phyloP scores from a whole-genome alignment of 2,113 vertebrate genomes.

The Centropristis striata region DNA sequence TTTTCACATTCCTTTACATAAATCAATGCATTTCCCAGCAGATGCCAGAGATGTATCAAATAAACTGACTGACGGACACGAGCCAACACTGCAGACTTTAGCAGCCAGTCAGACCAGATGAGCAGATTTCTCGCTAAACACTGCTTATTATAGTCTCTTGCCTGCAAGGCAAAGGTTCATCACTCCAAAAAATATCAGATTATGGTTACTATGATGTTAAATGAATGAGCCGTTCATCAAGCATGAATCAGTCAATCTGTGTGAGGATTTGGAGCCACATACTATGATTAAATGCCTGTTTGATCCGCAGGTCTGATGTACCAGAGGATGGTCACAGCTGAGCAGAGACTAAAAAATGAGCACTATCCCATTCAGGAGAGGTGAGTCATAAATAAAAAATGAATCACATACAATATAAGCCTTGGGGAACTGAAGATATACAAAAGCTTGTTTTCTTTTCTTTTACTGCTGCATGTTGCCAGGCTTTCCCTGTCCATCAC shows the following conservation, averaged over 20 bases:
- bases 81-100: not conserved
- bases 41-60: not conserved
- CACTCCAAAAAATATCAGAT: not conserved
- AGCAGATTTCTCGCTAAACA: not conserved
- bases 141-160: no score
- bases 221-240: not conserved
- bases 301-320: constrained; percentile 87
- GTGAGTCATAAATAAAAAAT: constrained; percentile 79
- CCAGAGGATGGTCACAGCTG: constrained; percentile 90
- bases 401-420: not conserved
- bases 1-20: no score
- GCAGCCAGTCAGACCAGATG: not conserved
- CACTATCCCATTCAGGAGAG: constrained; percentile 89
- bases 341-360: constrained; percentile 89
- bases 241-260: not conserved
- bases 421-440: not conserved
- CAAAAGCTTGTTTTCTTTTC: not conserved
- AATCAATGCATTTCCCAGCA: not conserved
- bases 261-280: not conserved
- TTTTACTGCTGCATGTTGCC: not conserved
- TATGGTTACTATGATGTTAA: not conserved
- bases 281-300: constrained; percentile 1
- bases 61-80: not conserved
- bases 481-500: not conserved
- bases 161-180: not conserved